These are phyloP conservation scores for Polymixis lichenea DNA, from an alignment of 2,888 invertebrate species.

Conservation along the genomic window DNA sequence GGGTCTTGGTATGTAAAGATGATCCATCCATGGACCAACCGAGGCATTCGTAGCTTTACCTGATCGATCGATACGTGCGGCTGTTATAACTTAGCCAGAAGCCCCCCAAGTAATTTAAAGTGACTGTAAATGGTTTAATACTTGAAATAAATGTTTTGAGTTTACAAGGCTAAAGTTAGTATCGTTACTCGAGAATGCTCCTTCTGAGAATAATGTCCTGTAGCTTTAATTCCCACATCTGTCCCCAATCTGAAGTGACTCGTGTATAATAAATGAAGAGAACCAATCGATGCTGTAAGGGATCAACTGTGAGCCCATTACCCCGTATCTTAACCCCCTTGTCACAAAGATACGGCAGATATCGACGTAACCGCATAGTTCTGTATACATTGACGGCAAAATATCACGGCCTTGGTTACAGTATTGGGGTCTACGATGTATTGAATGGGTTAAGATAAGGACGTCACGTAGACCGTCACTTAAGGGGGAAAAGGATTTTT, in stretches of 20 bases:
- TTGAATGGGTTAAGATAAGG: slow-evolving; percentile 32
- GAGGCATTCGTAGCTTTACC: too few species aligned
- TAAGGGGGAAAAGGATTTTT: not conserved
- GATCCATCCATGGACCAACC: too few species aligned
- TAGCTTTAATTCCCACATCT: not conserved
- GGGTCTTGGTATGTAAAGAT: too few species aligned
- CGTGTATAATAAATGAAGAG: slow-evolving; percentile 20
- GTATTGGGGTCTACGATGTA: not conserved
- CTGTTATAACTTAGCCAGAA: too few species aligned
- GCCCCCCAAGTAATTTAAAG: too few species aligned
- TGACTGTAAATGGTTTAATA: too few species aligned
- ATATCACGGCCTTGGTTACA: slow-evolving; percentile 36
- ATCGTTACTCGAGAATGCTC: not conserved
- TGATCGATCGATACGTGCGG: too few species aligned
- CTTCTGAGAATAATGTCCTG: not conserved
- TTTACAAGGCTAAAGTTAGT: not conserved
- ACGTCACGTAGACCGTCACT: slow-evolving; percentile 11
- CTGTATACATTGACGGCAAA: slow-evolving; percentile 38
- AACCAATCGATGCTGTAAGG: slow-evolving; percentile 3
- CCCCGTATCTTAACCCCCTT: slow-evolving; percentile 29
- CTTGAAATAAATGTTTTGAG: too few species aligned
- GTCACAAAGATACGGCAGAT: slow-evolving; percentile 34
- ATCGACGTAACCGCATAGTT: slow-evolving; percentile 14
- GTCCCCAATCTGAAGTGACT: not conserved
- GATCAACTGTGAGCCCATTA: slow-evolving; percentile 34